These are phyloP conservation scores for Megaceryle torquata DNA, from an alignment of 2,113 vertebrate genomes.

Conservation along the genomic window DNA sequence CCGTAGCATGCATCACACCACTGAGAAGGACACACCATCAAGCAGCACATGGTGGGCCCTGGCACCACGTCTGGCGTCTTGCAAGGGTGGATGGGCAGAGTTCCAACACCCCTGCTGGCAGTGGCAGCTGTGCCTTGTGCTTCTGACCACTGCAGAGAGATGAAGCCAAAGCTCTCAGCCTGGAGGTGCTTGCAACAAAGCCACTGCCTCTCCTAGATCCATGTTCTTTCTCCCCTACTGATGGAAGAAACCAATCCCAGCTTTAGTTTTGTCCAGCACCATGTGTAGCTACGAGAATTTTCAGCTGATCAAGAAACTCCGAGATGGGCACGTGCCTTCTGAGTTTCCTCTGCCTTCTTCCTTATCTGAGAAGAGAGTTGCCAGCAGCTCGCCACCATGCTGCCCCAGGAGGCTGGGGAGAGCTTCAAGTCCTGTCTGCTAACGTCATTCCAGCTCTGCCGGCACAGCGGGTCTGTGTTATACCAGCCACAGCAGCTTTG, in stretches of 20 bases:
- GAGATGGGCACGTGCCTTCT: rapidly evolving
- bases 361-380: not conserved
- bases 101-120: not conserved
- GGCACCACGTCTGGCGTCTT: not conserved
- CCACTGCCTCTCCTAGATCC: not conserved
- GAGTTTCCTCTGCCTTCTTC: not conserved
- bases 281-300: not conserved
- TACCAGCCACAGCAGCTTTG: not conserved
- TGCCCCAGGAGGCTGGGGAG: not conserved
- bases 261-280: not conserved
- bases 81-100: not conserved
- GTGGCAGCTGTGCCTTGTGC: not conserved
- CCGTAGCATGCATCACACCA: rapidly evolving
- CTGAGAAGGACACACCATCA: not conserved
- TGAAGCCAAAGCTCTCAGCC: not conserved
- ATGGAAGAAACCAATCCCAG: not conserved
- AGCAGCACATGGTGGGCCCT: rapidly evolving
- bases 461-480: not conserved
- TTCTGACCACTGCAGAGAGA: not conserved
- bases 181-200: rapidly evolving
- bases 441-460: not conserved
- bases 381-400: not conserved
- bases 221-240: not conserved
- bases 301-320: not conserved
- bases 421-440: not conserved